Conservation (phyloP, 2,888 invertebrate genomes). For the Gymnocheta viridis region DNA sequence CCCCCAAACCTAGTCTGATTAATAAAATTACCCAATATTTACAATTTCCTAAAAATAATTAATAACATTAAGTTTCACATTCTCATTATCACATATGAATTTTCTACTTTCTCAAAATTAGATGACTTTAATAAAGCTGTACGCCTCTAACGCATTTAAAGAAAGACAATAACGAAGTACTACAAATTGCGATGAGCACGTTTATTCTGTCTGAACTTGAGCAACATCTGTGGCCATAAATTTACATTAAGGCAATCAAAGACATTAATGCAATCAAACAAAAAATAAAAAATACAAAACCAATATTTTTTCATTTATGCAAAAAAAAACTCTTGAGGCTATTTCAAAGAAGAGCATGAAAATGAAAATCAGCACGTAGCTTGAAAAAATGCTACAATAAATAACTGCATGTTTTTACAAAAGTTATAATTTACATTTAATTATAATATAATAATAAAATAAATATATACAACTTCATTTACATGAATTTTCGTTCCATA, state of each 20-base stretch:
- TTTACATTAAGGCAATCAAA: slow-evolving; percentile 19
- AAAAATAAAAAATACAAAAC: background rate
- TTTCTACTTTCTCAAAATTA: no score
- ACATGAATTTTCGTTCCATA: background rate
- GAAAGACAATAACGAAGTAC: background rate
- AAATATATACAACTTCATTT: background rate
- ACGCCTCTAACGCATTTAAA: no score
- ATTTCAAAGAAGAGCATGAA: slow-evolving; percentile 7
- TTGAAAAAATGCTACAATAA: slow-evolving; percentile 9
- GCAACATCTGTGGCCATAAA: slow-evolving; percentile 3
- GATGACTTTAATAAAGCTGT: no score
- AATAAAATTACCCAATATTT: no score
- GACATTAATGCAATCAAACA: slow-evolving; percentile 17
- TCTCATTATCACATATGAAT: no score
- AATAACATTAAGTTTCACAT: no score
- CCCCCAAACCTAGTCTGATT: no score
- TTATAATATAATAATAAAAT: slow-evolving; percentile 32
- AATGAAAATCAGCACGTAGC: slow-evolving; percentile 45
- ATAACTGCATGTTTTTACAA: background rate
- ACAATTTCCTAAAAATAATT: no score
- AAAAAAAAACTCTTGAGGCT: slow-evolving; percentile 20
- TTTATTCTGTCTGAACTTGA: background rate
- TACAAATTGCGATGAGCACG: background rate
- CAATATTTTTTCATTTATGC: background rate
- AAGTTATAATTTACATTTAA: slow-evolving; percentile 20